Evolutionary conservation across 2,888 invertebrate genomes (phyloP).

Genomic region (Tetragonisca angustula): DNA sequence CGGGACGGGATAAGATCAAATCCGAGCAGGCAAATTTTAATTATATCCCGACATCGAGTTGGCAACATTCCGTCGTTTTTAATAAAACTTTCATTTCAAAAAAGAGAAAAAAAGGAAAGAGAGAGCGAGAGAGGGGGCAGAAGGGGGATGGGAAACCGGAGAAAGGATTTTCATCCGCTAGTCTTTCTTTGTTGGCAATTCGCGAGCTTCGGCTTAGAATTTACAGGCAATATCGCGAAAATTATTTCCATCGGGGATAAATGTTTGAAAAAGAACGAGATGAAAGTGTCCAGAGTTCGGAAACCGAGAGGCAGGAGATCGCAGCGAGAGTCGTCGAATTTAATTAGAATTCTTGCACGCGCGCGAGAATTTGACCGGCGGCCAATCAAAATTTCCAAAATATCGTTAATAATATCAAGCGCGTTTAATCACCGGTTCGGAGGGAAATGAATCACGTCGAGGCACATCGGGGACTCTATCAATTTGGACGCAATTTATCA

Average conservation of each 20-base stretch:
- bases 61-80: conserved; percentile 65
- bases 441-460: conserved; percentile 33
- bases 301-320: not conserved
- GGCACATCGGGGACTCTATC: conserved; percentile 41
- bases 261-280: not conserved
- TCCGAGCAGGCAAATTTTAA: conserved; percentile 66
- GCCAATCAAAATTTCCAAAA: not conserved
- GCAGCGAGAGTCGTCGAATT: not conserved
- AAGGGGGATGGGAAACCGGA: not conserved
- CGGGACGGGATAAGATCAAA: conserved; percentile 54
- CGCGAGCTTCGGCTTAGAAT: conserved; percentile 23
- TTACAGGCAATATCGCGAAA: not conserved
- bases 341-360: not conserved
- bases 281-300: not conserved
- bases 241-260: not conserved
- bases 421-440: conserved; percentile 28
- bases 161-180: conserved; percentile 1
- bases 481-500: conserved; percentile 36
- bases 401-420: conserved; percentile 38
- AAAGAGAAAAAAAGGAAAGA: not conserved
- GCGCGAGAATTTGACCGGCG: not conserved
- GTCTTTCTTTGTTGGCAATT: not conserved
- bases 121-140: no score
- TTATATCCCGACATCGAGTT: conserved; percentile 66
- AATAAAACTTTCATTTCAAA: conserved; percentile 60